A percentile compares a stretch with the other conserved stretches of the same genome.
These are phyloP conservation scores for Drosophila anomalata DNA, from an alignment of 2,888 invertebrate genomes.

Conservation along the genomic window DNA sequence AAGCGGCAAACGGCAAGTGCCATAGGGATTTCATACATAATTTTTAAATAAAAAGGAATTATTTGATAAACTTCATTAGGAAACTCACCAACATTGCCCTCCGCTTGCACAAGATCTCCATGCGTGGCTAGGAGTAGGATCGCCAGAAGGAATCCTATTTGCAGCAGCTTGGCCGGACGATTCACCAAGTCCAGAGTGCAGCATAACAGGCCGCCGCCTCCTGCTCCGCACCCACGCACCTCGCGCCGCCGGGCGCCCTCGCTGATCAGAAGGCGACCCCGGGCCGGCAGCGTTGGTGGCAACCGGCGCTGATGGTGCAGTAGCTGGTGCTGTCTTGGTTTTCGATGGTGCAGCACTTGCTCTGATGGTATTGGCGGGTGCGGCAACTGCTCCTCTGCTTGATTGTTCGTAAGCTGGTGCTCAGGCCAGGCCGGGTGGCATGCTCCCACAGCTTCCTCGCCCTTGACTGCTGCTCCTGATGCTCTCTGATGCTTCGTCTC, in stretches of 20 bases:
- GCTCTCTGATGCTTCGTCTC: slow-evolving; percentile 47
- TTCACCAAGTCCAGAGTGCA: slow-evolving; percentile 57
- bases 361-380: slow-evolving; percentile 1
- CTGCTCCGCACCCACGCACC: slow-evolving; percentile 37
- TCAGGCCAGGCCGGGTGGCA: slow-evolving; percentile 37
- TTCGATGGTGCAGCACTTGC: slow-evolving; percentile 4
- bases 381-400: slow-evolving; percentile 19
- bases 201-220: slow-evolving; percentile 42
- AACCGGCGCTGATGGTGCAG: slow-evolving; percentile 39
- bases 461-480: slow-evolving; percentile 20
- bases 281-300: slow-evolving; percentile 17
- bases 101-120: slow-evolving; percentile 77
- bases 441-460: slow-evolving; percentile 30
- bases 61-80: background rate
- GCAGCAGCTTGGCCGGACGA: slow-evolving; percentile 52
- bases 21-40: background rate
- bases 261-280: slow-evolving; percentile 37
- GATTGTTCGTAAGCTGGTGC: slow-evolving; percentile 40
- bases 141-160: slow-evolving; percentile 63
- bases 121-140: slow-evolving; percentile 66
- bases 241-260: slow-evolving; percentile 33
- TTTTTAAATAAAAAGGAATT: background rate
- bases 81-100: slow-evolving; percentile 83
- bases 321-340: slow-evolving; percentile 29
- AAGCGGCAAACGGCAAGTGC: background rate